These are phyloP conservation scores for Ferdinandea cuprea DNA, from an alignment of 2,888 invertebrate genomes.

Conservation along the genomic window DNA sequence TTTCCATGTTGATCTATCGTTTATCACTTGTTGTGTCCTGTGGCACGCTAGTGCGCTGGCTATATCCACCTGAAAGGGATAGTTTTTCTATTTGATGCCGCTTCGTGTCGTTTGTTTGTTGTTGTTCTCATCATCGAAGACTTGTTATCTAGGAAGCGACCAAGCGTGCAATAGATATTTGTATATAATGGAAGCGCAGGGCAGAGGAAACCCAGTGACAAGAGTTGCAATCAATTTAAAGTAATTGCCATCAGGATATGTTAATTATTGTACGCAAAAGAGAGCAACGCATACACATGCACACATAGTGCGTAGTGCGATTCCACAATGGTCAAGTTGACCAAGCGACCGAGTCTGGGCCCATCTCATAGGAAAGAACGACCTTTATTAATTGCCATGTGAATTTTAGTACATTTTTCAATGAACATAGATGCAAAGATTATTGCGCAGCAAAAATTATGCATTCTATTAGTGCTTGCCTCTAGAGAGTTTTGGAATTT, in stretches of 20 bases:
- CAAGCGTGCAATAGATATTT: constrained; percentile 61
- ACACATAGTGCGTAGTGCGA: constrained; percentile 9
- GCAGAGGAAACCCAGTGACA: constrained; percentile 56
- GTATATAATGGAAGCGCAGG: constrained; percentile 15
- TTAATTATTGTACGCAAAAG: constrained; percentile 62
- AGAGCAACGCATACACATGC: constrained; percentile 4
- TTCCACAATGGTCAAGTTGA: constrained; percentile 23
- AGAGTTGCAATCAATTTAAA: constrained; percentile 74
- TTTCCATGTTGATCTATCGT: constrained; percentile 82
- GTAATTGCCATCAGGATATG: constrained; percentile 75
- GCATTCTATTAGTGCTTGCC: no score
- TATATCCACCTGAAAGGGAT: constrained; percentile 71
- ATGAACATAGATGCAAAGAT: constrained; percentile 13
- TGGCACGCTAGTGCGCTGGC: constrained; percentile 61
- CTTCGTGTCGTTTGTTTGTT: constrained; percentile 1
- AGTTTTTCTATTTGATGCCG: constrained; percentile 48
- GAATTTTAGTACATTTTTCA: constrained; percentile 38
- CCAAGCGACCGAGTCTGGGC: background rate
- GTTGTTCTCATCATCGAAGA: constrained; percentile 6
- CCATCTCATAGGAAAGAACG: constrained; percentile 15
- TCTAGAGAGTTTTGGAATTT: no score
- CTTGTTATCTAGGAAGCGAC: constrained; percentile 63
- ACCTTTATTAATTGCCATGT: constrained; percentile 61
- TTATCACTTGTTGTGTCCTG: constrained; percentile 78
- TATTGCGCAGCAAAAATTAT: no score